Base-by-base conservation (phyloP, 92 coral and sea anemone genomes). In the Pocillopora meandrina region DNA sequence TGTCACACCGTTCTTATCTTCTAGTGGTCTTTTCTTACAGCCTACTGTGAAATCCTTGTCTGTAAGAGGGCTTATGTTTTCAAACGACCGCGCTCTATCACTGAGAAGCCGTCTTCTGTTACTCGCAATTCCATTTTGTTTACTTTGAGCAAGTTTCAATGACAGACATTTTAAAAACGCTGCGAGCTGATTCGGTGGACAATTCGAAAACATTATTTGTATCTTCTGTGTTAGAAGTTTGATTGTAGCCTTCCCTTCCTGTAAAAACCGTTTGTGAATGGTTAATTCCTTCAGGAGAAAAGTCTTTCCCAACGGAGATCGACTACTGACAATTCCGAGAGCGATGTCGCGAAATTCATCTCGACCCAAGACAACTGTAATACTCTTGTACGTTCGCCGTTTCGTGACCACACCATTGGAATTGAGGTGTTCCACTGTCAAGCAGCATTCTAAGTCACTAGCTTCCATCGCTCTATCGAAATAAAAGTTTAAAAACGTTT, bases 221-320 rank as follows among this genome's bases (percentile, higher is more conserved):
- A 94, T 65, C 20, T 89, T 94, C 89, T 92, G 99, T 3, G 92
- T 85, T 15, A 87, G 65, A 56, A 96, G 88, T 85, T 94, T 96
- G 13, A 96, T 92, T 14, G 99, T 89, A 13, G 99, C 99, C 79
- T 96, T 96, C 56, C 99, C 99, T 91, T 94, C 99, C 57, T 87
- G 93, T 56, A 90, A 74, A 80, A 96, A 96, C 18, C 98, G 93
- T 81, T 95, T 92, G 90, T 96, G 99, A 60, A 96, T 76, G 59
- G 92, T 88, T 20, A 96, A 88, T 17, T 94, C 97, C 65, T 95
- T 88, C 34, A 94, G 83, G 35, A 95, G 93, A 81, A 92, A 96
- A 15, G 79, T 94, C 72, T 96, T 92, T 18, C 93, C 98, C 13
- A 95, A 78, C 17, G 98, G 98, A 61, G 98, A 94, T 49, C 85